Conservation (phyloP, 92 coral and sea anemone genomes). For the Paramuricea clavata region DNA sequence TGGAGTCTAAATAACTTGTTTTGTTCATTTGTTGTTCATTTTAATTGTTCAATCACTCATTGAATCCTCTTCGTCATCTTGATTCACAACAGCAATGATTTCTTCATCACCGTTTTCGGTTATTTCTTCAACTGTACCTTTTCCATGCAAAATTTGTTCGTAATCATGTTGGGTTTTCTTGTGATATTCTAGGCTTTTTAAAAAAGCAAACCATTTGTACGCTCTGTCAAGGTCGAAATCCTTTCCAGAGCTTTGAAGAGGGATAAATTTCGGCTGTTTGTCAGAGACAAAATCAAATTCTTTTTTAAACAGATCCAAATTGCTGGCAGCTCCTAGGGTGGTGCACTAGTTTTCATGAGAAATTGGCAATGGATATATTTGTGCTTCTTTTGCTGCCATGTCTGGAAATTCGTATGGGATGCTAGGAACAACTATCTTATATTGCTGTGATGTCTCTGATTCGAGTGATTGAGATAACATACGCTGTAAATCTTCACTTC, state of each 20-base stretch:
- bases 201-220: constrained; percentile 49
- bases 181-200: constrained; percentile 45
- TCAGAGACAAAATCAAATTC: constrained; percentile 38
- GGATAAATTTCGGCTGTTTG: constrained; percentile 36
- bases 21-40: no score
- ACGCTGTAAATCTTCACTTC: constrained; percentile 6
- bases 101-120: constrained; percentile 29
- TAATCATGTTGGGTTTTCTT: constrained; percentile 47
- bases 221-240: constrained; percentile 53
- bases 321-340: constrained; percentile 60
- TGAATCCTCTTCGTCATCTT: constrained; percentile 30
- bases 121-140: constrained; percentile 16
- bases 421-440: no score
- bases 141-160: constrained; percentile 46
- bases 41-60: constrained; percentile 1
- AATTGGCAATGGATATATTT: constrained; percentile 57
- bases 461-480: not conserved
- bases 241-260: constrained; percentile 44
- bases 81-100: constrained; percentile 26
- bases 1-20: no score
- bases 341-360: constrained; percentile 63
- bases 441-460: not conserved
- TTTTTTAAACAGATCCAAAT: constrained; percentile 50
- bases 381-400: constrained; percentile 45
- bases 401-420: constrained; percentile 47